Base-by-base conservation (phyloP, 2,797 vertebrate genomes). In the Loris lydekkerianus region DNA sequence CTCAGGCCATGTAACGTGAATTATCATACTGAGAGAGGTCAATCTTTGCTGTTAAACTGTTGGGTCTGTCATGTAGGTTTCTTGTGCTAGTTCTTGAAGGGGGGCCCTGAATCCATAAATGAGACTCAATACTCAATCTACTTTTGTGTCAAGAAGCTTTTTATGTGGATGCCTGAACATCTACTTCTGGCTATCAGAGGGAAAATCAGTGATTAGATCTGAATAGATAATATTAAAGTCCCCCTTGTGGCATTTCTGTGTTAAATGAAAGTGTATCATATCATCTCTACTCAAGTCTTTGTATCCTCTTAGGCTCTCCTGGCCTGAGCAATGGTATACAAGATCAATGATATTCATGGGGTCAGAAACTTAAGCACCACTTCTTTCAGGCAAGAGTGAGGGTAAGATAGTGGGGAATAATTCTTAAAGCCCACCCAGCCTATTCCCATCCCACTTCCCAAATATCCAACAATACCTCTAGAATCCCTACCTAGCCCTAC, bases 91-190 rank as follows among this genome's bases (percentile, higher is more conserved):
- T 43, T 95, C 56, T 34, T 92, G 15, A 53, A 77, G 53, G 34
- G 46, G 67, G 40, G 63, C 5, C 2, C 78, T 10, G 9, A 84
- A 87, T 29, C 86, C 8, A 67, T 61, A 95, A 93, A 89, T 78
- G 17, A 86, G 53, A 76, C 91, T 83, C 90, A 82, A 83, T 80
- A 83, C 15, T 93, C 83, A 87, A 25, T 82, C 81, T 81, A 73
- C 14, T 90, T 89, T 92, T 95, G 87, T 49, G 49, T 56, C 29
- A 73, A 78, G 75, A 81, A 73, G 49, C 6, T 93, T 96, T 91
- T 61, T 72, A 65, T 82, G 29, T 37, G 29, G 60, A 63, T 82
- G 37, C 58, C 18, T 87, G 63, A 91, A 49, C 20, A 46, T 72
- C 67, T 88, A 7, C 73, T 18, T 90, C 67, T 87, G 34, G 7